Evolutionary conservation across 2,113 vertebrate genomes (phyloP).

Genomic region (Lichenostomus cassidix): DNA sequence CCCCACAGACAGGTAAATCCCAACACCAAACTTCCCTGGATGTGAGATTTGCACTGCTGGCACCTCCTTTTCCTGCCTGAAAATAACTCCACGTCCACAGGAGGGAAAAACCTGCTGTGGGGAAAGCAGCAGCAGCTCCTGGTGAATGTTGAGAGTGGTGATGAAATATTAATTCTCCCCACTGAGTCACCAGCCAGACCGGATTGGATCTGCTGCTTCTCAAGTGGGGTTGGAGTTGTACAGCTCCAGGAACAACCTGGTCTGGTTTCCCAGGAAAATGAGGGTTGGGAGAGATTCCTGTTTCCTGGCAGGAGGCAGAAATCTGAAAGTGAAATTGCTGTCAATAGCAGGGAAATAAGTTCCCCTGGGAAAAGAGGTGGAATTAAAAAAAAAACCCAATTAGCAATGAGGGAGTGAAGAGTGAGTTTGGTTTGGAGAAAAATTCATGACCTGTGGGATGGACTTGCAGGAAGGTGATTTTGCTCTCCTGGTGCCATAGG

Average conservation of each 20-base stretch:
- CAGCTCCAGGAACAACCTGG: neutral
- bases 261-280: neutral
- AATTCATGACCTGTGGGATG: accelerated
- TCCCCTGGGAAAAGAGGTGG: neutral
- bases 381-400: accelerated
- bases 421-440: neutral
- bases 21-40: neutral
- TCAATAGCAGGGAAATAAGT: neutral
- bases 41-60: neutral
- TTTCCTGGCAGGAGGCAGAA: neutral
- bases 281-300: neutral
- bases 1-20: neutral
- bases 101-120: neutral
- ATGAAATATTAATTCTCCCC: slow-evolving; percentile 27
- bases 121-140: neutral
- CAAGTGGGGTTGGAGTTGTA: neutral
- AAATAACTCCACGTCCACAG: neutral
- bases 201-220: neutral
- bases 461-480: neutral
- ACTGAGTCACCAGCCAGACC: slow-evolving; percentile 21
- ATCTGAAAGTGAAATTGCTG: neutral
- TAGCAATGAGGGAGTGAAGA: neutral
- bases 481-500: accelerated
- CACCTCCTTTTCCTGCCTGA: neutral
- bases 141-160: neutral